phyloP scores from a whole-genome alignment of 1,140 invertebrate species.

The Oncopeltus fasciatus region DNA sequence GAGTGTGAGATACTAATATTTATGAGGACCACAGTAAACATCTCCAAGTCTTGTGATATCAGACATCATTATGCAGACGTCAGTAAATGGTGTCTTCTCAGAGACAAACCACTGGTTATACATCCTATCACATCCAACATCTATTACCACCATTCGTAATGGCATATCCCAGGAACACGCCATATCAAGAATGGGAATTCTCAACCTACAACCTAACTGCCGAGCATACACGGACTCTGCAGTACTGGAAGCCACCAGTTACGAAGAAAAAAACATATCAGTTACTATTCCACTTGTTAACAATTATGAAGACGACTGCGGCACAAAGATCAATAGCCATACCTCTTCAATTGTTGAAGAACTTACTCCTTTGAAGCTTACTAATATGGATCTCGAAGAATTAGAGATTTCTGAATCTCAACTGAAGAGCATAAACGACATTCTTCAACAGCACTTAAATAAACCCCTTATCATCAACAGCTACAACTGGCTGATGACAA shows the following conservation, averaged over 20 bases:
- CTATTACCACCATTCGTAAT: background rate
- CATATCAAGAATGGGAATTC: background rate
- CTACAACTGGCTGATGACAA: background rate
- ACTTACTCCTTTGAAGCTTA: background rate
- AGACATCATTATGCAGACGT: background rate
- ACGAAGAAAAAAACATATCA: background rate
- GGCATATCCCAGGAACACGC: background rate
- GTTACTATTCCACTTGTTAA: background rate
- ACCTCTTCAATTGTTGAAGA: background rate
- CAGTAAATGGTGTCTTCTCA: background rate
- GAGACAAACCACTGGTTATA: background rate
- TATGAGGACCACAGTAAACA: background rate
- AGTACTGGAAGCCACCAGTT: background rate
- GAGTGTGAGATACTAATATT: background rate
- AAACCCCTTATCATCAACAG: background rate
- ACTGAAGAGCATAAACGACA: background rate
- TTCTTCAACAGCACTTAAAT: background rate
- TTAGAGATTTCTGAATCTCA: background rate
- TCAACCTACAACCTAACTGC: background rate
- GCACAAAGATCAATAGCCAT: background rate
- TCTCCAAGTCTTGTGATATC: background rate
- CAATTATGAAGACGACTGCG: background rate
- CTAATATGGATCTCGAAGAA: background rate
- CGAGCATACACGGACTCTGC: background rate
- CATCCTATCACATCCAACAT: background rate